Conservation (phyloP, 2,113 vertebrate species). For the Caloenas nicobarica region DNA sequence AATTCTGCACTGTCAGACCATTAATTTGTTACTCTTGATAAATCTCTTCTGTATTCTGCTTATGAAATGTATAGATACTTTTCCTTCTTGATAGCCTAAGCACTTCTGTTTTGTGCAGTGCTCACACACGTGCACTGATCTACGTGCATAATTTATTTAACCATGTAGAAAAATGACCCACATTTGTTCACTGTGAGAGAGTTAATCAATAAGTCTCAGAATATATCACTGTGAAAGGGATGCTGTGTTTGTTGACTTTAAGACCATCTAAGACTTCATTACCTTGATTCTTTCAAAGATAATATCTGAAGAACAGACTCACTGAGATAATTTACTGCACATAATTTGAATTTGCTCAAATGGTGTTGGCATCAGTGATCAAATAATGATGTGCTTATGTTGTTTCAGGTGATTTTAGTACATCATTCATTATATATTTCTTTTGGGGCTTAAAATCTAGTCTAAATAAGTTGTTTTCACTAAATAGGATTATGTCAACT, state of each 20-base stretch:
- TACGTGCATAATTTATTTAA: background rate
- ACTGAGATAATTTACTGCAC: background rate
- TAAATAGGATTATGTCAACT: background rate
- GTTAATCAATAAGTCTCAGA: background rate
- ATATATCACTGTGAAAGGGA: background rate
- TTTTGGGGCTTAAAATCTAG: background rate
- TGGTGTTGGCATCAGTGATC: background rate
- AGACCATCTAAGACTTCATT: background rate
- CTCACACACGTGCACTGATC: background rate
- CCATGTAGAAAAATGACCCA: background rate
- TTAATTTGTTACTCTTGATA: background rate
- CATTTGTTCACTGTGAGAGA: background rate
- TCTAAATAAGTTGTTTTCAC: background rate
- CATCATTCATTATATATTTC: background rate
- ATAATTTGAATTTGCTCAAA: background rate
- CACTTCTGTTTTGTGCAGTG: background rate
- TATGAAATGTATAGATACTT: background rate
- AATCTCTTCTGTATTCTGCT: background rate
- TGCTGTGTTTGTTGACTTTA: constrained; percentile 13
- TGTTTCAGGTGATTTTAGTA: background rate
- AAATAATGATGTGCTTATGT: background rate
- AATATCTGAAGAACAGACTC: background rate
- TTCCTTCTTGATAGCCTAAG: background rate
- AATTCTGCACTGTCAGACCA: background rate
- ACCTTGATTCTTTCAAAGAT: background rate